Evolutionary conservation across 2,113 vertebrate genomes (phyloP).

Genomic region (Potamarius usumacintae): DNA sequence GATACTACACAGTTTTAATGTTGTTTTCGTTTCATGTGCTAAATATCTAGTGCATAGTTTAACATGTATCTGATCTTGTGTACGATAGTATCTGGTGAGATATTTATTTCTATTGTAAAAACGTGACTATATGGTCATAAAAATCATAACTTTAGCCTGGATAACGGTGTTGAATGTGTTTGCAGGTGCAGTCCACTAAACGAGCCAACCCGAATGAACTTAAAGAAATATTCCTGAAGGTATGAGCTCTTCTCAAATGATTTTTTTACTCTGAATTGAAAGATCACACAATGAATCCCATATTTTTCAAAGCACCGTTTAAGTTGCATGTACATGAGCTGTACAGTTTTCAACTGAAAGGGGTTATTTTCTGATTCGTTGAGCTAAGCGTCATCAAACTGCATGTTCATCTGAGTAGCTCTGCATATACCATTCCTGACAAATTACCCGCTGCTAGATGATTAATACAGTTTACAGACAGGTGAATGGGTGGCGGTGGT

Average conservation of each 20-base stretch:
- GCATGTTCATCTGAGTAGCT: neutral
- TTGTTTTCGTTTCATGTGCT: neutral
- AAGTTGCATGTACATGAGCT: neutral
- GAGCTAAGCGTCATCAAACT: neutral
- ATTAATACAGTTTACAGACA: neutral
- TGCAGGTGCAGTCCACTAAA: slow-evolving; percentile 84
- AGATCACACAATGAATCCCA: neutral
- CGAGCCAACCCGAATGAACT: slow-evolving; percentile 88
- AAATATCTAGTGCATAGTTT: neutral
- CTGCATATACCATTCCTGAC: neutral
- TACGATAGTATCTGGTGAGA: neutral
- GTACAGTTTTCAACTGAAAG: neutral
- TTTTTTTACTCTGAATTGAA: neutral
- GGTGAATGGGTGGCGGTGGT: neutral
- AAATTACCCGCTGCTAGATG: neutral
- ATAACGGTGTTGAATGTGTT: slow-evolving; percentile 35
- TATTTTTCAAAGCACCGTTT: neutral
- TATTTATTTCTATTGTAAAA: neutral
- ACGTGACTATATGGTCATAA: neutral
- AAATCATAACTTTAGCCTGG: no score
- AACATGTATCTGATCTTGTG: neutral
- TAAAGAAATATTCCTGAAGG: slow-evolving; percentile 88
- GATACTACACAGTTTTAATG: neutral
- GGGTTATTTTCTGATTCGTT: neutral
- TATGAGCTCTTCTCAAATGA: slow-evolving; percentile 65